Evolutionary conservation across 1,140 invertebrate species (phyloP).

Genomic region (Drosophila punjabiensis): DNA sequence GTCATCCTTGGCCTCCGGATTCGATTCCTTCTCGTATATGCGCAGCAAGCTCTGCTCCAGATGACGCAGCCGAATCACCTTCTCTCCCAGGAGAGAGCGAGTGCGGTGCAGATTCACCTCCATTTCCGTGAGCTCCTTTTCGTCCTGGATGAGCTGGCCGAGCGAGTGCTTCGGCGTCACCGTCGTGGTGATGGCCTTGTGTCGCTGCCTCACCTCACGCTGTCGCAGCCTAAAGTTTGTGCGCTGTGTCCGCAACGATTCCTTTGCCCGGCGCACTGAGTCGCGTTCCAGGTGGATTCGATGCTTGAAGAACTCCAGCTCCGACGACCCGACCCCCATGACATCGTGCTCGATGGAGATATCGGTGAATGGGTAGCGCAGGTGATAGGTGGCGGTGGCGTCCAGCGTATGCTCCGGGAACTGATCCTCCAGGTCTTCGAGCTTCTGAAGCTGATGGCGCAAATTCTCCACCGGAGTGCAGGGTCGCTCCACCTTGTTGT

Average conservation of each 20-base stretch:
- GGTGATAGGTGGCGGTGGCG: slow-evolving; percentile 90
- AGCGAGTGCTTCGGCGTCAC: slow-evolving; percentile 86
- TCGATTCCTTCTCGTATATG: slow-evolving; percentile 86
- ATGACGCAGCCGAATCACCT: slow-evolving; percentile 91
- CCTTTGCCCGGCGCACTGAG: slow-evolving; percentile 90
- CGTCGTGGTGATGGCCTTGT: slow-evolving; percentile 71
- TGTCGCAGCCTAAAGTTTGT: slow-evolving; percentile 76
- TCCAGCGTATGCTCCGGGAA: slow-evolving; percentile 89
- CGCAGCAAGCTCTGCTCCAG: slow-evolving; percentile 90
- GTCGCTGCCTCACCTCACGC: slow-evolving; percentile 75
- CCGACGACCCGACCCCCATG: slow-evolving; percentile 86
- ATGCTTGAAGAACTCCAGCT: slow-evolving; percentile 92
- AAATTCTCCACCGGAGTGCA: slow-evolving; percentile 91
- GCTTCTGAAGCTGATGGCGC: slow-evolving; percentile 90
- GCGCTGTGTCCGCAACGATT: slow-evolving; percentile 87
- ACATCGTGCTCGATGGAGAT: slow-evolving; percentile 85
- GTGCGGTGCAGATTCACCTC: slow-evolving; percentile 92
- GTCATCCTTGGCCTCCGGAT: slow-evolving; percentile 85
- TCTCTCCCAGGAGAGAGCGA: slow-evolving; percentile 91
- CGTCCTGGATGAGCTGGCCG: slow-evolving; percentile 89
- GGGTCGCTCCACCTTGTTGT: slow-evolving; percentile 79
- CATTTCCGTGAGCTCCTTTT: slow-evolving; percentile 92
- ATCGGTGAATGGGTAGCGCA: slow-evolving; percentile 91
- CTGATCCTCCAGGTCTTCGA: slow-evolving; percentile 93
- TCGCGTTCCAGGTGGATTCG: slow-evolving; percentile 92